These are phyloP conservation scores for Stegana nigrithorax DNA, from an alignment of 2,888 invertebrate genomes.

Conservation along the genomic window DNA sequence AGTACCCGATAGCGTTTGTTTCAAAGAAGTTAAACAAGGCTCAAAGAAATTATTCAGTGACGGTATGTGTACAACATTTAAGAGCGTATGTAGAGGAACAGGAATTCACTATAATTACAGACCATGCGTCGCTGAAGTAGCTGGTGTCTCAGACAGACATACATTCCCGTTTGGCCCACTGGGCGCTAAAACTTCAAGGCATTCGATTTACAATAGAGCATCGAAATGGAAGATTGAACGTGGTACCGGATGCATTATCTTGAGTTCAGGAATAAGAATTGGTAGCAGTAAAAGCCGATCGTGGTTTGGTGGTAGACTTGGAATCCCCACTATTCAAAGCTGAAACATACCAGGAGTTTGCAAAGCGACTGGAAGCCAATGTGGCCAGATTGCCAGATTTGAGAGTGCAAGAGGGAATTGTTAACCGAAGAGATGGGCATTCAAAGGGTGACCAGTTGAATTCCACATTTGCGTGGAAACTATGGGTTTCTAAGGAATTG, in stretches of 20 bases:
- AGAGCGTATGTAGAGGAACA: slow-evolving; percentile 29
- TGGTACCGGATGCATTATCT: slow-evolving; percentile 42
- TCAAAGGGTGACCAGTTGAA: neutral
- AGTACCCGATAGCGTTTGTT: slow-evolving; percentile 14
- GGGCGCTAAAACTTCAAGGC: slow-evolving; percentile 34
- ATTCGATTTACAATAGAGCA: slow-evolving; percentile 33
- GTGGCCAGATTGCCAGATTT: neutral
- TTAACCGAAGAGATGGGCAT: neutral
- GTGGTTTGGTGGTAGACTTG: neutral
- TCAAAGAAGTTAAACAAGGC: slow-evolving; percentile 13
- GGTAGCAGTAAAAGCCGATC: neutral
- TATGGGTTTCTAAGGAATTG: neutral
- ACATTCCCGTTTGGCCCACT: slow-evolving; percentile 41
- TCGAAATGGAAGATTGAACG: slow-evolving; percentile 36
- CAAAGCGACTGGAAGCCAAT: neutral
- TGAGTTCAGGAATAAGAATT: neutral
- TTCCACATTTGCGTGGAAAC: neutral
- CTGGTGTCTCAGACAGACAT: slow-evolving; percentile 42
- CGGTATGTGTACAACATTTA: slow-evolving; percentile 14
- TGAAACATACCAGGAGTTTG: neutral
- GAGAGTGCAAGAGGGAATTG: neutral
- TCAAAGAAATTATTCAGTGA: too few relatives aligned
- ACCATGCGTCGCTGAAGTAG: slow-evolving; percentile 44
- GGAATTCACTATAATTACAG: slow-evolving; percentile 33
- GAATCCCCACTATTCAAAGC: neutral